phyloP scores from a whole-genome alignment of 2,113 vertebrate species.

The Muntiacus reevesi region DNA sequence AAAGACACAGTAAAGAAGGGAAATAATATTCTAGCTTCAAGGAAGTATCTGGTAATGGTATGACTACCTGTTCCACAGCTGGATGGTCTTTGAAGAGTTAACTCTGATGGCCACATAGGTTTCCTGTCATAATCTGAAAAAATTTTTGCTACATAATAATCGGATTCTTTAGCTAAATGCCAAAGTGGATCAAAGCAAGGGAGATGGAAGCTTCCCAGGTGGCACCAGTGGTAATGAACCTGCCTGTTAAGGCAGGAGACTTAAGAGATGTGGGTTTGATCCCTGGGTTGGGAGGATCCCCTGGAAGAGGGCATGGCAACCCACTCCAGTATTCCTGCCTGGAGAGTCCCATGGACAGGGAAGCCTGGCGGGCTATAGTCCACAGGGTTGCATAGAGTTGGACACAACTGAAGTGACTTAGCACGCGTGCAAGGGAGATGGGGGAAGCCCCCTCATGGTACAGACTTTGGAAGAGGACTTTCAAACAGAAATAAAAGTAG shows the following conservation, averaged over 20 bases:
- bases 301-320: background rate
- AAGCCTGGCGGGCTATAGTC: rapidly evolving
- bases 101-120: background rate
- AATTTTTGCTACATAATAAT: background rate
- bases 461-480: background rate
- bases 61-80: background rate
- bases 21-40: background rate
- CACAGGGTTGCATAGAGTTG: background rate
- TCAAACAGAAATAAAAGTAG: background rate
- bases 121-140: background rate
- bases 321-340: background rate
- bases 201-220: background rate
- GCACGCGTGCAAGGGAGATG: background rate
- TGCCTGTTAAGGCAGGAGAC: background rate
- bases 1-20: background rate
- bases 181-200: background rate
- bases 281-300: background rate
- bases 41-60: background rate
- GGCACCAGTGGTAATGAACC: background rate
- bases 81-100: background rate
- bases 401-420: background rate
- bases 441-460: background rate
- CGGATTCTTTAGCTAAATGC: background rate
- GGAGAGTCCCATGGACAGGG: background rate
- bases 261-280: background rate